Percentiles rank a stretch among this genome's conserved stretches.
Conservation (phyloP, 2,113 vertebrate species). For the Forbesichthys papilliferus region DNA sequence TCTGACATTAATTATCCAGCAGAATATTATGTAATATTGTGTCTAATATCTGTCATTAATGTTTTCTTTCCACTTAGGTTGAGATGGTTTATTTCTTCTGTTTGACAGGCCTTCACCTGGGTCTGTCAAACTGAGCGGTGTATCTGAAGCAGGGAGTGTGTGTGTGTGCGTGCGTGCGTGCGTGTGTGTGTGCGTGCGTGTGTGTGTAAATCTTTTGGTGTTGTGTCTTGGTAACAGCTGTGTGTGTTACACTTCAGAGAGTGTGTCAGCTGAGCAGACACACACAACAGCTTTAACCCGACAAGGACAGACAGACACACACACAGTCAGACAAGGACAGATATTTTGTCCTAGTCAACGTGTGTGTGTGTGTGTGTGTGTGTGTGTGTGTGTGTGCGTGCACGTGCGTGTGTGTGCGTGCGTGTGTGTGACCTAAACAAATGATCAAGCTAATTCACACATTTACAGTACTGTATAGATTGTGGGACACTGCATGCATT, state of each 20-base stretch:
- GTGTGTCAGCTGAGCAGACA: slow-evolving; percentile 65
- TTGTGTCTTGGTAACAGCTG: slow-evolving; percentile 54
- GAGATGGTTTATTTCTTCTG: too few relatives aligned
- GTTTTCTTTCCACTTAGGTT: too few relatives aligned
- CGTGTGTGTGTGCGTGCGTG: too few relatives aligned
- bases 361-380: not conserved
- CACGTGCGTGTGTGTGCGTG: not conserved
- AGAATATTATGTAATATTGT: too few relatives aligned
- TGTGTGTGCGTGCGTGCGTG: too few relatives aligned
- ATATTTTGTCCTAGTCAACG: not conserved
- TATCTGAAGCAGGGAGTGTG: not conserved
- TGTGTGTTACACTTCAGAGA: slow-evolving; percentile 74
- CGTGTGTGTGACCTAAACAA: not conserved
- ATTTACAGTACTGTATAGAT: not conserved
- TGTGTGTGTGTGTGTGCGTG: not conserved
- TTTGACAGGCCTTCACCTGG: too few relatives aligned
- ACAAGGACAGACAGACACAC: not conserved
- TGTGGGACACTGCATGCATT: too few relatives aligned
- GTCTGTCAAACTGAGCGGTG: too few relatives aligned
- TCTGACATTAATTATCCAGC: too few relatives aligned
- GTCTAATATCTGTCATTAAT: too few relatives aligned
- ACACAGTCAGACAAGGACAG: not conserved
- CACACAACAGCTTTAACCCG: not conserved
- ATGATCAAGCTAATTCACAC: not conserved
- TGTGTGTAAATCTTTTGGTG: slow-evolving; percentile 7